phyloP scores from a whole-genome alignment of 2,888 invertebrate genomes.

The Tetramorium bicarinatum region DNA sequence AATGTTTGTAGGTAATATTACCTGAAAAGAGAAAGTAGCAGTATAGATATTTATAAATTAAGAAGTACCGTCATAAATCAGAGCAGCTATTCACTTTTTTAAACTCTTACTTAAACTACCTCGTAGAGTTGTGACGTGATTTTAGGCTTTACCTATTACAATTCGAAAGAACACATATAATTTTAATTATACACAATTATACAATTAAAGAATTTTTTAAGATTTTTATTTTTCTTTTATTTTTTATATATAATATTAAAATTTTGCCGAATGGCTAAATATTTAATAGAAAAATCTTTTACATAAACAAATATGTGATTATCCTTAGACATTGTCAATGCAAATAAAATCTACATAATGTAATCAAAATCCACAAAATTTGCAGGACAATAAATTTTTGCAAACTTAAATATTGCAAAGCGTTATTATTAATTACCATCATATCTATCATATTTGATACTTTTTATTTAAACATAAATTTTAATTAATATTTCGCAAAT shows the following conservation, averaged over 20 bases:
- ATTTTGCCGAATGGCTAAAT: background rate
- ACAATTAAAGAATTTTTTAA: background rate
- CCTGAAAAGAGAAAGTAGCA: too few relatives aligned
- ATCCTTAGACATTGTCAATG: background rate
- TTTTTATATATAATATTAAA: background rate
- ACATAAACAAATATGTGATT: background rate
- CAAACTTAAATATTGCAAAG: slow-evolving; percentile 8
- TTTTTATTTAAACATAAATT: background rate
- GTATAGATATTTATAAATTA: background rate
- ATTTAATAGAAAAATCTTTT: background rate
- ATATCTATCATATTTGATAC: background rate
- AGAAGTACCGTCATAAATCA: background rate
- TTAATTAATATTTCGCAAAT: background rate
- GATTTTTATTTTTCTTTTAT: too few relatives aligned
- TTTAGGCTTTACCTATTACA: background rate
- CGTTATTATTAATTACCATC: background rate
- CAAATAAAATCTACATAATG: background rate
- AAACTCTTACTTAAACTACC: background rate
- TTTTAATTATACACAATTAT: background rate
- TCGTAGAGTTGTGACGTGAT: background rate
- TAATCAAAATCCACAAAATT: background rate
- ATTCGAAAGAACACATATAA: background rate
- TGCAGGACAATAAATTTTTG: background rate
- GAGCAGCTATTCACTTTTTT: background rate
- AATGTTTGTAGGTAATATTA: too few relatives aligned